Base-by-base conservation (phyloP, 2,888 invertebrate genomes). In the Aphidoletes aphidimyza region DNA sequence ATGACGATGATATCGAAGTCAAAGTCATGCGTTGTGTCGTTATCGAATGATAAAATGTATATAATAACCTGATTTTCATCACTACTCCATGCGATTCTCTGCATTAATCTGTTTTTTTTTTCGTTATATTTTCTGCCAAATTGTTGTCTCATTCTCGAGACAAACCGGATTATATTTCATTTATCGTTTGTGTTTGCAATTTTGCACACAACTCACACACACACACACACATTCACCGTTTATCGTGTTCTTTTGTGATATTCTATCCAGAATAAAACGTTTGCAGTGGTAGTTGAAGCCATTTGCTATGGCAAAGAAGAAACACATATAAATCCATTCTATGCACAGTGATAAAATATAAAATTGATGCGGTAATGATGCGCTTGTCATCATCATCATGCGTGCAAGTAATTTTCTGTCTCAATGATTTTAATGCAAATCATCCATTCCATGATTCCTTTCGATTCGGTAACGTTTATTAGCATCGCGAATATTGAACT, bases 11-110 rank as follows among this genome's bases (percentile, higher is more conserved):
- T 34, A 30, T 69, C 30, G 11, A 0, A 34, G 69, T 34, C n/a
- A 54, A 3, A 54, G 22, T 54, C 22, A 14, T 5, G 3, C 26
- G 26, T 54, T 54, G 54, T 54, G 30, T 69, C 30, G n/a, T 69
- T 69, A 69, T 69, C 69, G 69, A 11, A 42, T 14, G 69, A 69
- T 69, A 30, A 69, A 69, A 69, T n/a, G n/a, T n/a, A n/a, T n/a
- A n/a, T 69, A 69, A 69, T 69, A 69, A 69, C 69, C 69, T 69
- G 69, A 69, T 69, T 30, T 69, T 69, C 26, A 69, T 30, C 69
- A 9, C 5, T 14, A 3, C 22, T 54, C 14, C 69, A 47, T 69
- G 6, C 34, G n/a, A 5, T 22, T 54, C 11, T 54, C 14, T 26
- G 2, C 17, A 14, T 47, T 19, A 14, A 14, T 54, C 11, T 54